A percentile compares a stretch with the other conserved stretches of the same genome.
phyloP scores from a whole-genome alignment of 2,113 vertebrate genomes.

The Marmota flaviventris region DNA sequence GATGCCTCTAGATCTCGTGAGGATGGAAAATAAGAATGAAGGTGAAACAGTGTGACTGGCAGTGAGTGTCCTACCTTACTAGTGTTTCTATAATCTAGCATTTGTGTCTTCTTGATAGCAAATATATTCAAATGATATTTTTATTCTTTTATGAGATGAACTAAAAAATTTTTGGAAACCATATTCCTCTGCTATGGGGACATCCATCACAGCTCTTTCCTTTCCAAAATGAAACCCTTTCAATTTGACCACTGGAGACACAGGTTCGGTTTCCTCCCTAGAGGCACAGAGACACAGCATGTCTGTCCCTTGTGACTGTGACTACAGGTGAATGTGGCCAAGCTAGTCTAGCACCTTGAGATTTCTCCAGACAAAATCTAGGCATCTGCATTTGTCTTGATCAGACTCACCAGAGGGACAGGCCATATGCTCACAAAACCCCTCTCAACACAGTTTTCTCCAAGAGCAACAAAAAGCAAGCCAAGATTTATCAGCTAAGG shows the following conservation, averaged over 20 bases:
- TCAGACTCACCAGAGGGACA: not conserved
- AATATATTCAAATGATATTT: not conserved
- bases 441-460: not conserved
- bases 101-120: not conserved
- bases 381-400: not conserved
- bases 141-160: not conserved
- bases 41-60: not conserved
- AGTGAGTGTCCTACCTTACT: accelerated
- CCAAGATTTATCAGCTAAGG: not conserved
- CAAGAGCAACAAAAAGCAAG: not conserved
- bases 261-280: not conserved
- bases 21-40: not conserved
- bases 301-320: not conserved
- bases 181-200: not conserved
- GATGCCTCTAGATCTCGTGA: accelerated
- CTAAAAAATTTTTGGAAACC: not conserved
- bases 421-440: not conserved
- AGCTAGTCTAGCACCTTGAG: not conserved
- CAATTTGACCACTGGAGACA: not conserved
- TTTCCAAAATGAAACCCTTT: not conserved
- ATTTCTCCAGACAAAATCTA: not conserved
- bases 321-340: not conserved
- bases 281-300: not conserved
- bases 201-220: not conserved
- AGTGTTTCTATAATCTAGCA: not conserved